Base-by-base conservation (phyloP, 92 coral and sea anemone genomes). In the Phenganax subtilis region DNA sequence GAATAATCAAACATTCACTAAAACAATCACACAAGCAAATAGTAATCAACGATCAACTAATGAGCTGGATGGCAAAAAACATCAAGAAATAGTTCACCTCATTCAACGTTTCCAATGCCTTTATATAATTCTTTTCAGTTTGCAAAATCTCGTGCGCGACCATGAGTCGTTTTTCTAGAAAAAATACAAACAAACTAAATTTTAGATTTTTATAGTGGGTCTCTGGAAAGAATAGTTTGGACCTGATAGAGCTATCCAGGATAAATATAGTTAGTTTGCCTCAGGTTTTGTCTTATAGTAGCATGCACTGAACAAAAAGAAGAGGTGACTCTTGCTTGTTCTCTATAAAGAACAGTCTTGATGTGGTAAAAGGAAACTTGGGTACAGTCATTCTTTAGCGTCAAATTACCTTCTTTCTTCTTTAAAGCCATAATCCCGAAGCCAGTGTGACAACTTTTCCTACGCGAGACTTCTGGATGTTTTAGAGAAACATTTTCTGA, bases 101-200 rank as follows among this genome's bases (percentile, higher is more conserved):
- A 75, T 96, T 89, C 73, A 96, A 83, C 0, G 97, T 92, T 28
- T 86, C 91, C 75, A 96, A 76, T 52, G 97, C 91, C 57, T 90
- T 87, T 66, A 96, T 84, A 77, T 96, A 96, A 71, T 87, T 96
- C 87, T 96, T 92, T 78, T 96, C 99, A 71, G 99, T 96, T 51
- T 91, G 92, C 75, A 96, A 63, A 28, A 96, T 96, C 74, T 96
- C 99, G 52, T 86, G 91, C 0, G 99, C 97, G 28, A 91, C 88
- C 67, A 87, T 93, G 62, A 89, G 67, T 78, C 98, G 87, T 74
- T 90, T 94, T 86, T 91, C 98, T 94, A 85, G 29, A 65, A 57
- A 59, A 84, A 71, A 80, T 17, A 29, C 58, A 82, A 25, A 75
- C 10, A 47, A 8, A 69, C 17, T 52, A 12, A 20, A 56, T 3